phyloP scores from a whole-genome alignment of 92 coral and sea anemone species.

The Pocillopora meandrina region DNA sequence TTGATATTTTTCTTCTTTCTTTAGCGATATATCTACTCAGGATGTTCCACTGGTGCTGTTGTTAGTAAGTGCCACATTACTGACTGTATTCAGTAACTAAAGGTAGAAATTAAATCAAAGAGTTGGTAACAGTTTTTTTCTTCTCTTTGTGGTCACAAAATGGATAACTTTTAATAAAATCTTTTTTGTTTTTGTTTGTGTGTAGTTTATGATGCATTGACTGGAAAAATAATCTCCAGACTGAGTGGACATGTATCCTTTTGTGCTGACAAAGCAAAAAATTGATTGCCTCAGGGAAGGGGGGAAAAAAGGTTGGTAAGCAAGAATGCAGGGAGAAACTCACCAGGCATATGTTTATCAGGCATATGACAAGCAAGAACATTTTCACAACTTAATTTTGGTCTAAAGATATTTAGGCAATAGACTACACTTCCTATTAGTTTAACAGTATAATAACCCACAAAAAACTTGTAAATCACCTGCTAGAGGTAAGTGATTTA shows the following conservation, averaged over 20 bases:
- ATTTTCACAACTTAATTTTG: too few species aligned
- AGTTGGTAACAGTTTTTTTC: background rate
- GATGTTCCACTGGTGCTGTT: constrained; percentile 88
- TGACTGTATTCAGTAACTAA: background rate
- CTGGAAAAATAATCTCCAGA: constrained; percentile 70
- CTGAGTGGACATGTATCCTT: constrained; percentile 91
- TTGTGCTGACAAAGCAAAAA: background rate
- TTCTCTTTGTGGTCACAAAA: too few species aligned
- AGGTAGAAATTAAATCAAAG: background rate
- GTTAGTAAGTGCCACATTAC: constrained; percentile 72
- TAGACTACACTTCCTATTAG: too few species aligned
- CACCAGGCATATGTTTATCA: background rate
- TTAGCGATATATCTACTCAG: constrained; percentile 87
- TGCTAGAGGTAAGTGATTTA: too few species aligned
- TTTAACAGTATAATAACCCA: too few species aligned
- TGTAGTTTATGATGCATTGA: constrained; percentile 87
- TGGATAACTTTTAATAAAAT: background rate
- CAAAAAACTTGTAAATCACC: too few species aligned
- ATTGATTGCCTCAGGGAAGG: too few species aligned
- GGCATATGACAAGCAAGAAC: too few species aligned
- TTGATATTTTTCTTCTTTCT: background rate
- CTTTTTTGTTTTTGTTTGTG: constrained; percentile 4
- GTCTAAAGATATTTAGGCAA: too few species aligned
- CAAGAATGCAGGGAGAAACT: background rate
- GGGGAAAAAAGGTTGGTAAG: too few species aligned